Base-by-base conservation (phyloP, 2,888 invertebrate genomes). In the Melinopterus prodromus region DNA sequence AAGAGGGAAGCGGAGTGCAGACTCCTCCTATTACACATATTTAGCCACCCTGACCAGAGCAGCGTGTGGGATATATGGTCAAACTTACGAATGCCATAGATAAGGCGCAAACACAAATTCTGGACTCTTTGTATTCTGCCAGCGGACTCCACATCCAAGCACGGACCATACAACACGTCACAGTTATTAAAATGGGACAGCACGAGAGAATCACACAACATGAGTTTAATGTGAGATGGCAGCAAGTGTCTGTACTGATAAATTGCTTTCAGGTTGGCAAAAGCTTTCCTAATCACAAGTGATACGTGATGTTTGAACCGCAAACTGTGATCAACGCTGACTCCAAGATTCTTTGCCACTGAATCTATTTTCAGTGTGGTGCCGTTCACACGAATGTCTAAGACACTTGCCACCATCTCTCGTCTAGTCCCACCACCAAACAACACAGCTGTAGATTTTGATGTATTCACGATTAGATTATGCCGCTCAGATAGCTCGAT, bases 101-200 rank as follows among this genome's bases (percentile, higher is more conserved):
- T 12, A 53, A 53, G 53, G 7, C 71, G 16, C 12, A 71, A 14
- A 16, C 71, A 71, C 12, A 2, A 16, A 16, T 15, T 71, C 6
- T 71, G 71, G 12, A 71, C 16, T 71, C 71, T 16, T 16, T 71
- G 71, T 12, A 71, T 71, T 16, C 71, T 71, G 15, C 35, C 35
- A 12, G 16, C 12, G 71, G 71, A 26, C 12, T 26, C 16, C 6
- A 35, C 16, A 16, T 71, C 71, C 16, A 71, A 16, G 15, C 71
- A 71, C 26, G 71, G 71, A 16, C 71, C 71, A 71, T 71, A 71
- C 35, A 71, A 16, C n/a, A 35, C 26, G 26, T 16, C 71, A 71
- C 71, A 71, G 16, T 71, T 16, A 35, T 71, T 71, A 71, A 71
- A 16, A 16, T 26, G 71, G 12, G 16, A 71, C 71, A 71, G 15